Base-by-base conservation (phyloP, 1,140 invertebrate species). In the Caenorhabditis brenneri region DNA sequence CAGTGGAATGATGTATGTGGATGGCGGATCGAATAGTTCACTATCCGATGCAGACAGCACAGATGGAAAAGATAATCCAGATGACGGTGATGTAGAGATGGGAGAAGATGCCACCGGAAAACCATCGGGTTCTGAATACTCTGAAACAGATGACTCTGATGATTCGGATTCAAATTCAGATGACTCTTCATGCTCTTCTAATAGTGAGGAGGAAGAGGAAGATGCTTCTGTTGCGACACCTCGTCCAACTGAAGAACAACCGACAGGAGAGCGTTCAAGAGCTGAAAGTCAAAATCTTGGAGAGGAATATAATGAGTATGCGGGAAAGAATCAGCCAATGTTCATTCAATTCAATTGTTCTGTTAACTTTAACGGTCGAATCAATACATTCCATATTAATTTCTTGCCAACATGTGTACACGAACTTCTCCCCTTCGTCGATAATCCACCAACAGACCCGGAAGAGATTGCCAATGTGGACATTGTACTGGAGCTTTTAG, bases 291-390 rank as follows among this genome's bases (percentile, higher is more conserved):
- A 15, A 7, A 58, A 24, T 0, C 22, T 12, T 9, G 65, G 65
- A 27, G 65, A 74, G n/a, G 36, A 22, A 7, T 74, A 74, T 22
- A 36, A 24, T n/a, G 65, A 74, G 24, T 74, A 74, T n/a, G 33
- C 36, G 6, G 65, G 65, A 22, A 42, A n/a, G 2, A 74, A 39
- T 2, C 65, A 74, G 29, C 65, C 65, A 9, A 39, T 74, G 36
- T 74, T 74, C 36, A 74, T 74, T 12, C 65, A 74, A 24, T 74
- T 74, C 65, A 74, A 74, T 24, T 74, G 65, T 15, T 74, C 65
- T 2, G 65, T 74, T 5, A 74, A 74, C 24, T 74, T 74, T 9
- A 24, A 74, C 22, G 36, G n/a, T 19, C 27, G n/a, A 3, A 10
- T 46, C 36, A 24, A 74, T 9, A 19, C 65, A n/a, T 74, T 74